Conservation (phyloP, 2,113 vertebrate species). For the Acanthisitta chloris region DNA sequence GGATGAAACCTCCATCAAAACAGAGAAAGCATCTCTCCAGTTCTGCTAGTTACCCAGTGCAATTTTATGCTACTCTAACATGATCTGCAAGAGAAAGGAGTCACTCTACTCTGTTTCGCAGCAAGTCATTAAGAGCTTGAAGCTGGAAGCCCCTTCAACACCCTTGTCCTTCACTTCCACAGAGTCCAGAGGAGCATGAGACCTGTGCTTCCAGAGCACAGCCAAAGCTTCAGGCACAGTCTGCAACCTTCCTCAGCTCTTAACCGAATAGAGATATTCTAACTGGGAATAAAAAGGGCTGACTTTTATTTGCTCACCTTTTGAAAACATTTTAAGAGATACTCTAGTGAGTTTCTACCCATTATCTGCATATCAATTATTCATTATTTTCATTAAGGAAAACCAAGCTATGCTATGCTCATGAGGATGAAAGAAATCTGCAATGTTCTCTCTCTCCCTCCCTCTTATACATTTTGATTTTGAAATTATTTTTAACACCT, state of each 20-base stretch:
- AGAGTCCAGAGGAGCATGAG: neutral
- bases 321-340: neutral
- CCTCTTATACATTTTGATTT: neutral
- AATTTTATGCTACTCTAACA: neutral
- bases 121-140: neutral
- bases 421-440: neutral
- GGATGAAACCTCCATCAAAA: neutral
- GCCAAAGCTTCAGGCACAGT: neutral
- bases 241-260: neutral
- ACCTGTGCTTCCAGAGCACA: accelerated
- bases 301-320: neutral
- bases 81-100: neutral
- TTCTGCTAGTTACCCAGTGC: neutral
- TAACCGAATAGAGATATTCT: neutral
- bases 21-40: neutral
- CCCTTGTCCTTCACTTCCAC: neutral
- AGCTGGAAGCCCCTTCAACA: neutral
- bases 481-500: neutral
- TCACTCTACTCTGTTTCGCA: neutral
- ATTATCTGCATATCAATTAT: neutral
- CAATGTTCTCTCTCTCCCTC: neutral
- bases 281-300: neutral
- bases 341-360: neutral
- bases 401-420: neutral
- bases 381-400: neutral